Evolutionary conservation across 1,140 invertebrate species (phyloP), one percentile per base, ranked within the genome.

Genomic region (Branchinecta lynchi): DNA sequence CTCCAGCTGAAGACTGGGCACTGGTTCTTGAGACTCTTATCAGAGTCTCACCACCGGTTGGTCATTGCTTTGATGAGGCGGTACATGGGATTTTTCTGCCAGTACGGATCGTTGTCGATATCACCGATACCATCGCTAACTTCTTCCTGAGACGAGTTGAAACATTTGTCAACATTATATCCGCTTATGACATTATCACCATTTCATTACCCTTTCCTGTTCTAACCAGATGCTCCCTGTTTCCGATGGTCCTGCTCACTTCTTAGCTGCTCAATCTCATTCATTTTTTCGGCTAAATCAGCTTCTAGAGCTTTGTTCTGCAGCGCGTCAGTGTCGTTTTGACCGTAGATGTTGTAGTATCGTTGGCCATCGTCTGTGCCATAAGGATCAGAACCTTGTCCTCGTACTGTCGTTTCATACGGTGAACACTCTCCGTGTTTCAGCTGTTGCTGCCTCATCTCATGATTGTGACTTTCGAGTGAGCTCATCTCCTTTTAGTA

Each of bases 11-110:
- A 9, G 9, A 9, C 46, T 9, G 46, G n/a, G n/a, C n/a, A 9
- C n/a, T 51, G 9, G n/a, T 9, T 9, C n/a, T 51, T 51, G n/a
- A 51, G n/a, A n/a, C n/a, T n/a, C n/a, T 51, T 51, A n/a, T 51
- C 46, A n/a, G 9, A 9, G 9, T 51, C 9, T 9, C n/a, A 51
- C 46, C n/a, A 51, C 8, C 66, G 65, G 46, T n/a, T 51, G 46
- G 46, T 51, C 10, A 71, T 46, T 21, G 68, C 68, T n/a, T 65
- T 71, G 43, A 71, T 69, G 20, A 68, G 44, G 32, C 45, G 65
- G 43, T 65, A 71, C 21, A 69, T 20, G 7, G 71, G 71, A 65
- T 68, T 71, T 43, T 69, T 71, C 10, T 65, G 68, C 71, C 71
- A 71, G 7, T 71, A 68, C 21, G 71, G 71, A 66, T 71, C 71